phyloP scores from a whole-genome alignment of 2,888 invertebrate genomes.

The Cerceris rybyensis region DNA sequence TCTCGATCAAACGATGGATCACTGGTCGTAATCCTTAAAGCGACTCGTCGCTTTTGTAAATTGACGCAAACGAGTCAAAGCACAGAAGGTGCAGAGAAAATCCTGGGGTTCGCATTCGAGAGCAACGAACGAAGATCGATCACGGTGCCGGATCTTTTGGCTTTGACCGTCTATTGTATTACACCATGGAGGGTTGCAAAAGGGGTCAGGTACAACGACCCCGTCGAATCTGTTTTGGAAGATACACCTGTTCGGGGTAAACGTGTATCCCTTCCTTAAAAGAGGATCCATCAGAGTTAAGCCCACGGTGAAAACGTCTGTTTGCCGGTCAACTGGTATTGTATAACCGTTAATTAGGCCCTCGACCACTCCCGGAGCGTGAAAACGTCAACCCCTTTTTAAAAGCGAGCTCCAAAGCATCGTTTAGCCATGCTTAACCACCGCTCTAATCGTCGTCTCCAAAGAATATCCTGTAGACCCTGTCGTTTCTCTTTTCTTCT shows the following conservation, averaged over 20 bases:
- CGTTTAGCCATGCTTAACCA: neutral
- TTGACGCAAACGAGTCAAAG: too few relatives aligned
- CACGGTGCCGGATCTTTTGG: conserved; percentile 11
- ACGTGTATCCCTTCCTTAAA: conserved; percentile 17
- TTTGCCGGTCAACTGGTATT: conserved; percentile 25
- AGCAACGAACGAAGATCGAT: conserved; percentile 16
- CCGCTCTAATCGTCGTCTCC: conserved; percentile 9
- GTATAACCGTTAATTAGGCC: conserved; percentile 49
- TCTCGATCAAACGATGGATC: too few relatives aligned
- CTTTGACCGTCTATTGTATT: conserved; percentile 36
- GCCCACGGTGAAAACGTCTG: conserved; percentile 12
- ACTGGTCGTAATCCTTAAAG: too few relatives aligned
- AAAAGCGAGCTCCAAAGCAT: neutral
- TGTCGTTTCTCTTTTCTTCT: neutral
- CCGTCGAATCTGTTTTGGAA: conserved; percentile 19
- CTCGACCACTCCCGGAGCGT: neutral
- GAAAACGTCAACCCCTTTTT: conserved; percentile 19
- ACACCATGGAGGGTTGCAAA: conserved; percentile 11
- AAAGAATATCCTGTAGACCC: conserved; percentile 7
- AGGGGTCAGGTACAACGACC: conserved; percentile 37
- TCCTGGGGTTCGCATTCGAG: conserved; percentile 2
- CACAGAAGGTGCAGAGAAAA: too few relatives aligned
- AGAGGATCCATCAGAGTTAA: conserved; percentile 17
- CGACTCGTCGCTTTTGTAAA: too few relatives aligned
- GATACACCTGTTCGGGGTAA: conserved; percentile 46